Percentiles rank a stretch among this genome's conserved stretches.
These are phyloP conservation scores for Harpalus rufipes DNA, from an alignment of 2,888 invertebrate species.

Conservation along the genomic window DNA sequence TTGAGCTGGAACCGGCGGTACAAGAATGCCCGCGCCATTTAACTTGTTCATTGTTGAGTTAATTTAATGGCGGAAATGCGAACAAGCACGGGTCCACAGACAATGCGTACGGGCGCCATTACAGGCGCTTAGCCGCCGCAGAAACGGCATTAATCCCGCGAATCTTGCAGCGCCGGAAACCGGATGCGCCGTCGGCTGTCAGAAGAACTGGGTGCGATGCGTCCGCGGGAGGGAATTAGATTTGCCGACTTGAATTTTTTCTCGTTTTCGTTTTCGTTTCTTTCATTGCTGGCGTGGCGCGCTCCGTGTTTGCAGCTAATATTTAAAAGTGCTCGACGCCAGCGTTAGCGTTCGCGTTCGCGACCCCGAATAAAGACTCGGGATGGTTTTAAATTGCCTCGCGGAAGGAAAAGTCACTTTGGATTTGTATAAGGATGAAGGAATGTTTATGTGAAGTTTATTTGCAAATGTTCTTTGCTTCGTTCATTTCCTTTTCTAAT, in stretches of 20 bases:
- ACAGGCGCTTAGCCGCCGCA: conserved; percentile 1
- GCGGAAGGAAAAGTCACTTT: conserved; percentile 40
- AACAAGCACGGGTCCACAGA: neutral
- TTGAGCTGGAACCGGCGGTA: conserved; percentile 4
- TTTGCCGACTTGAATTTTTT: conserved; percentile 53
- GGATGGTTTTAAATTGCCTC: conserved; percentile 38
- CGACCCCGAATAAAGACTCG: conserved; percentile 20
- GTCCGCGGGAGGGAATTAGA: conserved; percentile 57
- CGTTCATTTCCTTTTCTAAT: neutral
- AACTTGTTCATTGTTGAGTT: conserved; percentile 57
- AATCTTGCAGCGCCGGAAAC: conserved; percentile 57
- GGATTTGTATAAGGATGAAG: conserved; percentile 26
- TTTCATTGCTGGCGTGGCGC: conserved; percentile 1
- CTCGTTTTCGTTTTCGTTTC: conserved; percentile 37
- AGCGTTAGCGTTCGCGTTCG: too few species aligned
- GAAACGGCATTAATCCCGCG: conserved; percentile 22
- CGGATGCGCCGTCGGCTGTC: conserved; percentile 53
- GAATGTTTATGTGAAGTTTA: conserved; percentile 29
- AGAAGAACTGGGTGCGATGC: conserved; percentile 47
- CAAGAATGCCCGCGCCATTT: conserved; percentile 52
- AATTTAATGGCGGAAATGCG: conserved; percentile 54
- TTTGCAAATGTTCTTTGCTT: conserved; percentile 16
- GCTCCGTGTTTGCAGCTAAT: conserved; percentile 34
- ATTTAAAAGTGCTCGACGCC: conserved; percentile 30
- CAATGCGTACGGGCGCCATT: conserved; percentile 16